Percentiles rank a stretch among this genome's conserved stretches.
Conservation (phyloP, 2,888 invertebrate species). For the Agapostemon virescens region DNA sequence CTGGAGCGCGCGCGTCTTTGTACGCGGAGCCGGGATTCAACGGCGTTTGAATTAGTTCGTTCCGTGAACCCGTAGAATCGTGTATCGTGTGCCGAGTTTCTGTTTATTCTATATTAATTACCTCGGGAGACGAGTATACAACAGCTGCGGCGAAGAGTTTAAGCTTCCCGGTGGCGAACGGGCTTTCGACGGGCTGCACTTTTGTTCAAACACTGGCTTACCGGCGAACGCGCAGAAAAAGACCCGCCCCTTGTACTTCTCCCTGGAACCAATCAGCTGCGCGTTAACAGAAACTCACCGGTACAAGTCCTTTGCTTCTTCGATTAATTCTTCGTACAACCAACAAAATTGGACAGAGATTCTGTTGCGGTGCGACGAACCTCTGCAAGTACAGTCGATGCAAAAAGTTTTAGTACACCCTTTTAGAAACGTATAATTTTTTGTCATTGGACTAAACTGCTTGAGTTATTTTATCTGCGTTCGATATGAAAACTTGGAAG, state of each 20-base stretch:
- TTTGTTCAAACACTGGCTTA: neutral
- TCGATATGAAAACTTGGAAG: no score
- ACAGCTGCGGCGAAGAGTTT: neutral
- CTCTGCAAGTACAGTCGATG: no score
- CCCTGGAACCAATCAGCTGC: neutral
- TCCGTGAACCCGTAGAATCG: constrained; percentile 5
- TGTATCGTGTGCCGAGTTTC: constrained; percentile 1
- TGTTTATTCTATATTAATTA: constrained; percentile 20
- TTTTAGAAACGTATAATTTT: no score
- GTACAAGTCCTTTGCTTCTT: neutral
- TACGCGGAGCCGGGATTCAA: neutral
- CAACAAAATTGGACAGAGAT: neutral
- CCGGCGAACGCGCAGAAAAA: neutral
- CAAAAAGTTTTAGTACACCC: no score
- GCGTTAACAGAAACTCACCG: neutral
- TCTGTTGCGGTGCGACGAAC: neutral
- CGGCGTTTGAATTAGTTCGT: constrained; percentile 22
- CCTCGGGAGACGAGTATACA: constrained; percentile 1
- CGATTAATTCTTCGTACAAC: neutral
- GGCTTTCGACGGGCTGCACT: constrained; percentile 2
- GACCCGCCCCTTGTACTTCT: neutral
- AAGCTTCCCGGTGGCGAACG: neutral
- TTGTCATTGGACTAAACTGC: no score
- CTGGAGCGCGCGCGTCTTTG: constrained; percentile 4
- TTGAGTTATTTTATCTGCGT: no score